Evolutionary conservation across 2,888 invertebrate species (phyloP), one percentile per base, ranked within the genome.

Genomic region (Cosmia pyralina): DNA sequence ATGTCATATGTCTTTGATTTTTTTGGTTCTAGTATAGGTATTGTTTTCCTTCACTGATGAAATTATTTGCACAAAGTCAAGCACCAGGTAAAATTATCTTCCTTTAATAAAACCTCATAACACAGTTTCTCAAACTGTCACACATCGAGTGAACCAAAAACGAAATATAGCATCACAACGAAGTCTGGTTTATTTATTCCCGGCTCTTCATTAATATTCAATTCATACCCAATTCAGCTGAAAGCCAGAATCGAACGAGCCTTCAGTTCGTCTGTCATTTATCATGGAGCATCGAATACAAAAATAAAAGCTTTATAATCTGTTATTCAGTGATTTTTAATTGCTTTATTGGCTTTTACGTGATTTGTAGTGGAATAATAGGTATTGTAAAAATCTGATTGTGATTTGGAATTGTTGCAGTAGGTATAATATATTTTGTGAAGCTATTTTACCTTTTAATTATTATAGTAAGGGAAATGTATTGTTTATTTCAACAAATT

Each of bases 151-250:
- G 67, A 66, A 44, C 58, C 11, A 59, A 2, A 53, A 66, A 67
- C 22, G 7, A 75, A 41, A 60, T 2, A 48, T 13, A 48, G 1
- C 44, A 28, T 41, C 28, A 44, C 13, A 48, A 28, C 72, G 28
- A 52, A 48, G 7, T 38, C 34, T 48, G 19, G 11, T 50, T 74
- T 70, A 77, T 50, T 65, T 64, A 77, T 64, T 77, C 19, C 41
- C n/a, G 48, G 13, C 34, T 34, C 41, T 28, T 64, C 58, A 76
- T 75, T 58, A 76, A 76, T 63, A 76, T 76, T 76, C 59, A 19
- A 75, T 75, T 68, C 15, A 48, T 53, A 41, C 52, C 50, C 41
- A 53, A 70, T 70, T 70, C 53, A 22, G 19, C 34, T 55, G 57
- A 75, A 75, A 75, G n/a, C 46, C 53, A 62, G 38, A 69, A 52